A percentile compares a stretch with the other conserved stretches of the same genome.
Evolutionary conservation across 2,797 vertebrate genomes (phyloP).

Genomic region (Brachyrhaphis roseni): DNA sequence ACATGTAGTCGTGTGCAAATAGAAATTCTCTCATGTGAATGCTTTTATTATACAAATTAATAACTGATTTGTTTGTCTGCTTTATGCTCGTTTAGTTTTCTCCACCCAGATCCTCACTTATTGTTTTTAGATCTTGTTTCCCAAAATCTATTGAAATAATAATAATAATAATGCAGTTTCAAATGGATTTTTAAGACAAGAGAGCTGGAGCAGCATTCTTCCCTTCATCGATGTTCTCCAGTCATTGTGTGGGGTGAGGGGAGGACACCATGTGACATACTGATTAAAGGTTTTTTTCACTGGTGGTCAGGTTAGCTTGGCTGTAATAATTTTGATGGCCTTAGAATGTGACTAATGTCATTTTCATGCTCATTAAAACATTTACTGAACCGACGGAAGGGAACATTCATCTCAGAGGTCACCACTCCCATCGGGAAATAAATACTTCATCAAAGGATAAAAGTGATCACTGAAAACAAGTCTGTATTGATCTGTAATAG

Average conservation of each 20-base stretch:
- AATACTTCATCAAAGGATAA: conserved; percentile 1
- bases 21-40: too few species aligned
- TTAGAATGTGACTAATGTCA: not conserved
- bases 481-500: conserved; percentile 14
- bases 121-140: not conserved
- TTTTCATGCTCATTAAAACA: conserved; percentile 9
- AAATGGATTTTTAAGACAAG: not conserved
- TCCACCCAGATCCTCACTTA: not conserved
- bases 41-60: not conserved
- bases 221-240: not conserved
- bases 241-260: not conserved
- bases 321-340: not conserved
- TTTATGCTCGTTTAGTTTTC: not conserved
- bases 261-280: not conserved
- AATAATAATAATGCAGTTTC: not conserved
- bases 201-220: not conserved
- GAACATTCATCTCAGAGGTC: not conserved
- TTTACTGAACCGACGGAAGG: not conserved
- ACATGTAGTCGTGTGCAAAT: too few species aligned
- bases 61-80: not conserved
- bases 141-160: not conserved
- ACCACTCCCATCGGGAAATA: not conserved
- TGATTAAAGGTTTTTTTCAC: not conserved
- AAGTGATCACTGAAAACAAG: conserved; percentile 3
- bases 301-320: not conserved